Base-by-base conservation (phyloP, 2,797 vertebrate species). In the Enteromius thamalakanensis region DNA sequence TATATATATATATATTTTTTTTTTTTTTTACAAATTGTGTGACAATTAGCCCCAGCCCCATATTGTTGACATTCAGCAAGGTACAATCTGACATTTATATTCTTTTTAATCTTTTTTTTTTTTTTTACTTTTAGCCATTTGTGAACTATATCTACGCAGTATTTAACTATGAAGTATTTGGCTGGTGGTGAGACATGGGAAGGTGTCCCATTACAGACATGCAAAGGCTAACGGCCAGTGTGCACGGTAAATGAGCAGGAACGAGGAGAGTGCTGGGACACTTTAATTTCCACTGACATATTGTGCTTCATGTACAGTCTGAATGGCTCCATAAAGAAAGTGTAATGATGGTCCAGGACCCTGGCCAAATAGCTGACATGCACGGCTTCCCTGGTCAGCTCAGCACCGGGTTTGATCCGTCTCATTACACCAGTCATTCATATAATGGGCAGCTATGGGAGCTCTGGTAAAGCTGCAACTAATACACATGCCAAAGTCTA, bases 361-460 rank as follows among this genome's bases (percentile, higher is more conserved):
- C 84, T 26, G 74, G 86, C 89, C 89, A 89, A 89, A 87, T 86
- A 82, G 81, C 79, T 84, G 86, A 82, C 83, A 88, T 34, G 80
- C 85, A 79, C 72, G 45, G 81, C 74, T 77, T 86, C 83, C 65
- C 85, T 82, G 81, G 87, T 85, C 89, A 84, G 84, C 70, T 55
- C 82, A 70, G 80, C 71, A 79, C 77, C 45, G 81, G 79, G 81
- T 78, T 84, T 84, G 80, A 87, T 87, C 60, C 88, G 77, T 86
- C 87, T 88, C 86, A 88, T 89, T 90, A 85, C 86, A 85, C 74
- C 42, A 87, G 76, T 85, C 87, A 82, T 88, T 88, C 79, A 86
- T 81, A 89, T 81, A 84, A 86, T 74, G 74, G 83, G 45, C 79
- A 80, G 86, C 72, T 76, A 67, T 84, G 80, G 82, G 85, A 86